Base-by-base conservation (phyloP, 2,797 vertebrate species). In the Silurus aristotelis region DNA sequence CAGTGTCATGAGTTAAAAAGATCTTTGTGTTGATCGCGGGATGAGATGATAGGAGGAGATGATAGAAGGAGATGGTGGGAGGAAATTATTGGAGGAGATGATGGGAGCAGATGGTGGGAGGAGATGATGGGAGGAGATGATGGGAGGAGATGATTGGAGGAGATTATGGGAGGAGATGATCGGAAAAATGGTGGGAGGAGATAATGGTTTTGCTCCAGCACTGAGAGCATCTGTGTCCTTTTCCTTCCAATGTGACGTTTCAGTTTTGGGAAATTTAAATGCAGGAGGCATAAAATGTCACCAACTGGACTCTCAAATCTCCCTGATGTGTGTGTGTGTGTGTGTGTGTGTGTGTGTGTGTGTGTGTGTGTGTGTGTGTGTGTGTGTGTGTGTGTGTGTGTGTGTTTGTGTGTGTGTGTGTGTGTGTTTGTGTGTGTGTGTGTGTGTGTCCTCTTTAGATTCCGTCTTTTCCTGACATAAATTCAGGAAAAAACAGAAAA, bases 211-310 rank as follows among this genome's bases (percentile, higher is more conserved):
- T 10, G 19, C 56, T 78, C 17, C 10, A 20, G 2, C 58, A 6
- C 56, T 61, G 6, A 78, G 27, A 61, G 68, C 82, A 22, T 63
- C 82, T 48, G 82, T 83, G 73, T 73, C 68, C 76, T 78, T 61
- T 72, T 48, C 70, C 55, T 31, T 72, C 82, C 64, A 67, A 6
- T 27, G 68, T 73, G 82, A 83, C 22, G 84, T 67, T 71, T 48
- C 56, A 55, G 77, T 67, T 71, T 22, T 52, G 55, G 68, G 79
- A 83, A 7, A 83, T 73, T 83, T 48, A 61, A 83, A 83, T 83
- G 56, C 76, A 78, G 31, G 31, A 61, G 76, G 38, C 58, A 72
- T 78, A 78, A 90, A 90, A 90, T 90, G 87, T 87, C 89, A 90
- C 89, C 88, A 90, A 88, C 87, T 90, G 89, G 82, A 63, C 67